A percentile compares a stretch with the other conserved stretches of the same genome.
Evolutionary conservation across 2,113 vertebrate genomes (phyloP).

Genomic region (Tapirus terrestris): DNA sequence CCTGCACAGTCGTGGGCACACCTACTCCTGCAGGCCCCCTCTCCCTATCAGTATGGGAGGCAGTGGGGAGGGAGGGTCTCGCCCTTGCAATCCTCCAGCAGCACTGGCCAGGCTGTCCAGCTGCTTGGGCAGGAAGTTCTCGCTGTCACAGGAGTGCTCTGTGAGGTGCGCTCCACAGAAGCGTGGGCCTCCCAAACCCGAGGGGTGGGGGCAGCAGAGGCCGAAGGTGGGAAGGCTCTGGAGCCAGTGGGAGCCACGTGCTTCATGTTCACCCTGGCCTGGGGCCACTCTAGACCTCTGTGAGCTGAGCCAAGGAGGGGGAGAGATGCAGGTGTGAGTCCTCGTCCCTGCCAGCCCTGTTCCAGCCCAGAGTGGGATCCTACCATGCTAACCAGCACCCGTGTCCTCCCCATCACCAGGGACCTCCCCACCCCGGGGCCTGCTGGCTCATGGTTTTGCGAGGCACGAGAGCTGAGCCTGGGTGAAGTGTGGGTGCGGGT

Average conservation of each 20-base stretch:
- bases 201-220: not conserved
- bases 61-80: not conserved
- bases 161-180: accelerated
- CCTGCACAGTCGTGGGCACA: accelerated
- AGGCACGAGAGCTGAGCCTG: not conserved
- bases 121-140: not conserved
- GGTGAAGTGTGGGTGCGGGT: not conserved
- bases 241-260: not conserved
- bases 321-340: not conserved
- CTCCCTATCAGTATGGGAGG: accelerated
- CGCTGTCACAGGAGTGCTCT: accelerated
- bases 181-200: not conserved
- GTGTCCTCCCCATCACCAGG: not conserved
- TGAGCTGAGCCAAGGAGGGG: not conserved
- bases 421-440: not conserved
- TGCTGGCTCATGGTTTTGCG: not conserved
- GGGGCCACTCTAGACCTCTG: accelerated
- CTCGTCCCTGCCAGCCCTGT: not conserved
- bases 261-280: not conserved
- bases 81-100: not conserved
- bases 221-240: not conserved
- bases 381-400: accelerated
- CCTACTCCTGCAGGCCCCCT: accelerated
- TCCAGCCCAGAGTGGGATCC: not conserved
- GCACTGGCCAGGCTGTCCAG: not conserved